Evolutionary conservation across 2,888 invertebrate species (phyloP), one percentile per base, ranked within the genome.

Genomic region (Timandra comae): DNA sequence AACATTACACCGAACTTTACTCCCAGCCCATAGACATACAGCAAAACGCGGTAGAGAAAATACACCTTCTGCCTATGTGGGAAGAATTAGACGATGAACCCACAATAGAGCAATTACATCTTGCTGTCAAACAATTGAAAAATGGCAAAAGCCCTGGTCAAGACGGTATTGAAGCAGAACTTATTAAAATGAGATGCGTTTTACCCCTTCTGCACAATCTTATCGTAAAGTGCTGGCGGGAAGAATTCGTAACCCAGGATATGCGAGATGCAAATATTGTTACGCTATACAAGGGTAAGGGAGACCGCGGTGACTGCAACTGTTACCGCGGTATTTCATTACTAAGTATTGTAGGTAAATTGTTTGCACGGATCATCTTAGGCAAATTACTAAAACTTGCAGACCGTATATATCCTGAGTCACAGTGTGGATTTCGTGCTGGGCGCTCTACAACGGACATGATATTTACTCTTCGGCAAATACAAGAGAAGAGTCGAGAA

Each of bases 401-500:
- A 4, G 1, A 19, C 7, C 31, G 31, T 8, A 25, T 46, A 4
- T 46, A 43, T 16, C 37, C 40, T 3, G 39, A 43, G 29, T 8
- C 41, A 1, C 41, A 41, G 11, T 46, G 42, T 24, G 37, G 41
- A 1, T 46, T 46, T 25, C 22, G 41, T 1, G 12, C 36, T 6
- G 24, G 27, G n/a, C 35, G 41, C 3, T 41, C 45, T 2, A 42
- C 42, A 23, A 13, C 10, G 7, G 38, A 41, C 7, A 38, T 41
- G 36, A 42, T 47, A 4, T 42, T 47, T 12, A 30, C 29, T 6
- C 38, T 10, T 8, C 35, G 41, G 0, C 41, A 46, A 9, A 6
- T 43, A 0, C 43, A 46, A 21, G 35, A 46, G 24, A 43, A 43
- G 12, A 36, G 39, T 9, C 28, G 39, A 8, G 43, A 41, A 23